Percentiles rank a stretch among this genome's conserved stretches.
phyloP scores from a whole-genome alignment of 2,797 vertebrate genomes.

The Potorous gilbertii region DNA sequence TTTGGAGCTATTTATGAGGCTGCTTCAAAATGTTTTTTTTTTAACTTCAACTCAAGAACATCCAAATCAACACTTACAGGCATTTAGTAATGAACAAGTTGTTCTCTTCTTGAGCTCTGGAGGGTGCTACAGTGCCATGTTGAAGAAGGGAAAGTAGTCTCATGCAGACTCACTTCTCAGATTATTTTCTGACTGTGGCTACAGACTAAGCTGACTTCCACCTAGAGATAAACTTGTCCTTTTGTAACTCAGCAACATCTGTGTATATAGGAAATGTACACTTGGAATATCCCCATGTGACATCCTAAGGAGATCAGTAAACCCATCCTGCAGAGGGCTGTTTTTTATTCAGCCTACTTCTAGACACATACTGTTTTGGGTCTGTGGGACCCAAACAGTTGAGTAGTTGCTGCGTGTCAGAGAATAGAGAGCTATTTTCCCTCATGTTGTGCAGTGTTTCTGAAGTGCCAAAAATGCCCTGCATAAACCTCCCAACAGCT shows the following conservation, averaged over 20 bases:
- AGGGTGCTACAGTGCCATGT: background rate
- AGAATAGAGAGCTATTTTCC: background rate
- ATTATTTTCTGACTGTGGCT: background rate
- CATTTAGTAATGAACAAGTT: background rate
- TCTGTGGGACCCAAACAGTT: background rate
- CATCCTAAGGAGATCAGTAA: background rate
- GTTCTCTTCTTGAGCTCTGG: background rate
- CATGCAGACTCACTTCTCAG: background rate
- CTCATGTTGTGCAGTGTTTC: background rate
- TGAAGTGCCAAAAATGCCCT: too few relatives aligned
- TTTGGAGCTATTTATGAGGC: background rate
- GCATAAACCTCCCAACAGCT: background rate
- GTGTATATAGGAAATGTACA: background rate
- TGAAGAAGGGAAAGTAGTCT: background rate
- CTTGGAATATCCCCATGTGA: background rate
- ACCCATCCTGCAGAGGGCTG: background rate
- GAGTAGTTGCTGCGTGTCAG: background rate
- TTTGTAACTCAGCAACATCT: background rate
- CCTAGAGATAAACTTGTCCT: background rate
- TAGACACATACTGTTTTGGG: background rate
- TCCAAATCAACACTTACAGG: background rate
- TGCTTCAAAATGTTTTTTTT: background rate
- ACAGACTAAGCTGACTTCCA: background rate
- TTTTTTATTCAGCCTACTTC: background rate
- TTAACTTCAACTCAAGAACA: background rate